These are phyloP conservation scores for Barbus barbus DNA, from an alignment of 2,113 vertebrate genomes.

Conservation along the genomic window DNA sequence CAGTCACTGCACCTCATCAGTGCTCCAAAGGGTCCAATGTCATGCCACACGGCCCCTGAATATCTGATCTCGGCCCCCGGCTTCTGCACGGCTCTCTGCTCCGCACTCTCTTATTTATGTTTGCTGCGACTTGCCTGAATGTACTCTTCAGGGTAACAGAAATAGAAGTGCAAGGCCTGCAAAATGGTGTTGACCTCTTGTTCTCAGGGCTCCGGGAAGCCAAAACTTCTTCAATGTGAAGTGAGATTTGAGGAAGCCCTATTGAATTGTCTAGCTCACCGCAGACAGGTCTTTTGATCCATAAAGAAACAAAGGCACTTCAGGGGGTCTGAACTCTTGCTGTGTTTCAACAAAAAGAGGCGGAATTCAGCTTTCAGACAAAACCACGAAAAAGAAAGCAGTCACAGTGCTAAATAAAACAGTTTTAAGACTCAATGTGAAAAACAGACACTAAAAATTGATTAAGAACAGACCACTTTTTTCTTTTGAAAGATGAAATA, in stretches of 20 bases:
- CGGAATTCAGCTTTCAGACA: conserved; percentile 11
- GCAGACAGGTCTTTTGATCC: conserved; percentile 46
- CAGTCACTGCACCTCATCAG: conserved; percentile 41
- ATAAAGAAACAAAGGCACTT: conserved; percentile 48
- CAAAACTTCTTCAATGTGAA: conserved; percentile 44
- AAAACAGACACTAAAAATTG: neutral
- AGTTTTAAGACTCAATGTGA: neutral
- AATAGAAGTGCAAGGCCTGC: conserved; percentile 34
- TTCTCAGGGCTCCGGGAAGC: conserved; percentile 18
- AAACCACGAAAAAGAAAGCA: conserved; percentile 18
- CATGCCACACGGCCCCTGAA: conserved; percentile 41
- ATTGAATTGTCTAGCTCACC: conserved; percentile 38
- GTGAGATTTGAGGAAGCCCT: conserved; percentile 36
- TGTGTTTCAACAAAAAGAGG: conserved; percentile 28
- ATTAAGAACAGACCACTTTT: too few species aligned
- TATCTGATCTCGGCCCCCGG: conserved; percentile 45
- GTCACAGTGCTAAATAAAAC: conserved; percentile 27
- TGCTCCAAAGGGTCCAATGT: conserved; percentile 45
- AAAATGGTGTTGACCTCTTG: conserved; percentile 42
- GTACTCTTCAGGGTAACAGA: conserved; percentile 36
- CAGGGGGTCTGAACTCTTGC: conserved; percentile 33
- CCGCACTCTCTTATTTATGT: conserved; percentile 28
- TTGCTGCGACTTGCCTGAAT: conserved; percentile 16
- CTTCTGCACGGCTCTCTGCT: neutral
- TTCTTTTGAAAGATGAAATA: neutral